phyloP scores from a whole-genome alignment of 2,113 vertebrate genomes.

The Nibea albiflora region DNA sequence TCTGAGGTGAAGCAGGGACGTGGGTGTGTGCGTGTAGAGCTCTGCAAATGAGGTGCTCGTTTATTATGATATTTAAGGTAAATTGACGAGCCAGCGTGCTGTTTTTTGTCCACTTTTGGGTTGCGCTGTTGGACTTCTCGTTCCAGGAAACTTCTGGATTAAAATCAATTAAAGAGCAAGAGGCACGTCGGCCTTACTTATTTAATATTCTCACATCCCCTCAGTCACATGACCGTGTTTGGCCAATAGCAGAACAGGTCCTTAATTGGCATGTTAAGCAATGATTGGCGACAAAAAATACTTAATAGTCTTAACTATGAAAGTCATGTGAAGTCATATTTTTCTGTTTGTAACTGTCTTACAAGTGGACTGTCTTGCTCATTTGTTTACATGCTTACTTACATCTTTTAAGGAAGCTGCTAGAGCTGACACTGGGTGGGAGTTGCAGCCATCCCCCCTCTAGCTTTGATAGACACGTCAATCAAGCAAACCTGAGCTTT shows the following conservation, averaged over 20 bases:
- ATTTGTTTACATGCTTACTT: too few relatives aligned
- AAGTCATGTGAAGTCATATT: too few relatives aligned
- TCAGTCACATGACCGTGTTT: slow-evolving; percentile 11
- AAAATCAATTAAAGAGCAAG: too few relatives aligned
- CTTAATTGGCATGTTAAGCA: background rate
- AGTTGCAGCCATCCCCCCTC: background rate
- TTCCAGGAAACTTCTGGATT: background rate
- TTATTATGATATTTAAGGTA: background rate
- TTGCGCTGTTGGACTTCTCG: background rate
- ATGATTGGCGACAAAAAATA: background rate
- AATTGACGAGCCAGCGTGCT: background rate
- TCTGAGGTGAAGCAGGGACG: slow-evolving; percentile 25
- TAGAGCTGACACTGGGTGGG: too few relatives aligned
- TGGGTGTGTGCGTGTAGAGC: background rate
- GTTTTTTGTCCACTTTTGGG: background rate
- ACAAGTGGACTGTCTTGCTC: too few relatives aligned
- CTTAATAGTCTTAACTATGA: too few relatives aligned
- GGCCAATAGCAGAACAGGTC: background rate
- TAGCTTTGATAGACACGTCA: background rate
- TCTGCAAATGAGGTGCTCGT: background rate
- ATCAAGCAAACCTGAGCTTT: background rate
- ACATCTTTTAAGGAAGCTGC: too few relatives aligned
- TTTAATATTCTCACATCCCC: background rate
- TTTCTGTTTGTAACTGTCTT: too few relatives aligned
- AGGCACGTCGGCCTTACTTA: accelerated